phyloP scores from a whole-genome alignment of 2,888 invertebrate genomes.

The Ferrisia virgata region DNA sequence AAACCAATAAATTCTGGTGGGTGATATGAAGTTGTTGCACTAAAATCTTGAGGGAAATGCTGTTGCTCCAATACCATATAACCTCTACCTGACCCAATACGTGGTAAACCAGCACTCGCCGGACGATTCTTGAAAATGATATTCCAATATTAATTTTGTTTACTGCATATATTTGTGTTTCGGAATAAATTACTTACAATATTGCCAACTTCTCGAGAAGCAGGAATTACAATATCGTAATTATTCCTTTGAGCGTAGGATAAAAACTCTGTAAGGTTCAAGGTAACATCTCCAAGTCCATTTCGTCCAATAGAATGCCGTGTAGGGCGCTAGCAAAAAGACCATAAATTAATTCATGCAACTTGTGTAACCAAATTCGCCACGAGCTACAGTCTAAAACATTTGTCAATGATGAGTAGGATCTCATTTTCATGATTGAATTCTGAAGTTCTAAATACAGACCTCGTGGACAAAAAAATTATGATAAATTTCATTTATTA shows the following conservation, averaged over 20 bases:
- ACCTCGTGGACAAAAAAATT: too few relatives aligned
- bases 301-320: background rate
- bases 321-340: background rate
- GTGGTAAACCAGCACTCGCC: conserved; percentile 10
- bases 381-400: too few relatives aligned
- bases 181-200: background rate
- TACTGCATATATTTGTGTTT: background rate
- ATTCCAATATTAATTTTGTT: background rate
- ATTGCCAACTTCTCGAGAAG: background rate
- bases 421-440: too few relatives aligned
- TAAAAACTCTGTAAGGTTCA: conserved; percentile 35
- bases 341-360: background rate
- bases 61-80: conserved; percentile 36
- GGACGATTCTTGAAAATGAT: background rate
- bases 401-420: too few relatives aligned
- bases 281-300: conserved; percentile 24
- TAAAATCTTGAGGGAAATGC: conserved; percentile 18
- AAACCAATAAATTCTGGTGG: conserved; percentile 29
- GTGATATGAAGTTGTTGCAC: conserved; percentile 1
- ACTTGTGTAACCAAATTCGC: background rate
- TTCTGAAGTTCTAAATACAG: too few relatives aligned
- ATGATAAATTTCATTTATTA: too few relatives aligned
- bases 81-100: conserved; percentile 17
- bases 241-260: conserved; percentile 36
- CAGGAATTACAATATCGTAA: conserved; percentile 38